Evolutionary conservation across 2,797 vertebrate genomes (phyloP).

Genomic region (Pelochelys cantorii): DNA sequence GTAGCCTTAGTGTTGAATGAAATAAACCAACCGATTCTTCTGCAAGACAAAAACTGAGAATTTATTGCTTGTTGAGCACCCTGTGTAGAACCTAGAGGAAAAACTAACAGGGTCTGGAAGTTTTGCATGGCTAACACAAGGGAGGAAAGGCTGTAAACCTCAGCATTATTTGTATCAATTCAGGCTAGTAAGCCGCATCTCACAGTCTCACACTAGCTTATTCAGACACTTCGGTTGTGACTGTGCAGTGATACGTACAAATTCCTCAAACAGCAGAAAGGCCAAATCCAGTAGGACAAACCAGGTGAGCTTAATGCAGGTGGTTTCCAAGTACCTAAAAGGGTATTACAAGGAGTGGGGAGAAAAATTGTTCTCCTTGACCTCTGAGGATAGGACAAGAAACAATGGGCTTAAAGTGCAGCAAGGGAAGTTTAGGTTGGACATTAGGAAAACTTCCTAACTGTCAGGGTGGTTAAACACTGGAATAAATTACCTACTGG

Average conservation of each 20-base stretch:
- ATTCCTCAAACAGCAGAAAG: neutral
- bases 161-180: neutral
- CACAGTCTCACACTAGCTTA: neutral
- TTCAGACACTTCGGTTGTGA: neutral
- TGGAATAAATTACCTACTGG: no score
- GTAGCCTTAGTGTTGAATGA: neutral
- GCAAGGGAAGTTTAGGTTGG: no score
- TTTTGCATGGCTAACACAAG: neutral
- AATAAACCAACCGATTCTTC: accelerated
- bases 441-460: no score
- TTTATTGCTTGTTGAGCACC: accelerated
- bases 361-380: no score
- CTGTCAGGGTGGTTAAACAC: no score
- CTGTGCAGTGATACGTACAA: accelerated
- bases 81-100: accelerated
- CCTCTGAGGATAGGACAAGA: no score
- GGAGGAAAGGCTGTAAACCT: neutral
- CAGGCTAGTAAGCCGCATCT: neutral
- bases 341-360: no score
- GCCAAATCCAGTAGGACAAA: neutral
- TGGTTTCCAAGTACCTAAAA: neutral
- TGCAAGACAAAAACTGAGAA: accelerated
- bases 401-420: no score
- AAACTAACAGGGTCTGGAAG: neutral
- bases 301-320: neutral